Evolutionary conservation across 2,888 invertebrate genomes (phyloP).

Genomic region (Epsilonema sp.): DNA sequence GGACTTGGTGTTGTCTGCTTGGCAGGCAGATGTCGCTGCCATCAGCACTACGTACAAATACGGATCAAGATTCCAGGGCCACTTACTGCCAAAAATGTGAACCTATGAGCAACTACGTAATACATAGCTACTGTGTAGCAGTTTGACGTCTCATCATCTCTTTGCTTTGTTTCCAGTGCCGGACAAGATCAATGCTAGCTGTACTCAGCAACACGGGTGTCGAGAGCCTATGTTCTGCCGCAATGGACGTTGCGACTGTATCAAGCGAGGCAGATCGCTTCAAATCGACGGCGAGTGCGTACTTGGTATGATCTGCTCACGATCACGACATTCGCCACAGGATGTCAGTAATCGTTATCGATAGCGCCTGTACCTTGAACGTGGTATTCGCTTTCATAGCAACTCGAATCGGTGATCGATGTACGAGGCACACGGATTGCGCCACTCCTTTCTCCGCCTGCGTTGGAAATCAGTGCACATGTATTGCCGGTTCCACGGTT

Average conservation of each 20-base stretch:
- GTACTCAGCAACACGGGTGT: not conserved
- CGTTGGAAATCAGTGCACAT: not conserved
- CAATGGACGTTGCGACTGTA: not conserved
- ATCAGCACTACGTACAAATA: not conserved
- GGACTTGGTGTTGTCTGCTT: not conserved
- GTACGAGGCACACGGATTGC: slow-evolving; percentile 3
- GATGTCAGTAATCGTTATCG: too few species aligned
- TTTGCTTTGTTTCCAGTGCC: not conserved
- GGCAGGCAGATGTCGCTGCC: not conserved
- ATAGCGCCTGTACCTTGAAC: too few species aligned
- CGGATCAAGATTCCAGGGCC: not conserved
- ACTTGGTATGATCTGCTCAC: not conserved
- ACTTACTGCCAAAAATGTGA: not conserved
- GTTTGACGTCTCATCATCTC: not conserved
- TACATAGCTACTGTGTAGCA: too few species aligned
- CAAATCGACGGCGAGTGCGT: not conserved
- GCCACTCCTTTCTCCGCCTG: not conserved
- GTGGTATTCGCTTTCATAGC: too few species aligned
- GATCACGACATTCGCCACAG: too few species aligned
- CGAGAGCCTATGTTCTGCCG: not conserved
- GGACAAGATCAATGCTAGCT: not conserved
- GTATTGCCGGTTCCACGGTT: not conserved
- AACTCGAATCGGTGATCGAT: too few species aligned
- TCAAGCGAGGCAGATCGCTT: not conserved
- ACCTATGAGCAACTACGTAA: too few species aligned